Evolutionary conservation across 2,888 invertebrate species (phyloP).

Genomic region (Lithophane ornitopus): DNA sequence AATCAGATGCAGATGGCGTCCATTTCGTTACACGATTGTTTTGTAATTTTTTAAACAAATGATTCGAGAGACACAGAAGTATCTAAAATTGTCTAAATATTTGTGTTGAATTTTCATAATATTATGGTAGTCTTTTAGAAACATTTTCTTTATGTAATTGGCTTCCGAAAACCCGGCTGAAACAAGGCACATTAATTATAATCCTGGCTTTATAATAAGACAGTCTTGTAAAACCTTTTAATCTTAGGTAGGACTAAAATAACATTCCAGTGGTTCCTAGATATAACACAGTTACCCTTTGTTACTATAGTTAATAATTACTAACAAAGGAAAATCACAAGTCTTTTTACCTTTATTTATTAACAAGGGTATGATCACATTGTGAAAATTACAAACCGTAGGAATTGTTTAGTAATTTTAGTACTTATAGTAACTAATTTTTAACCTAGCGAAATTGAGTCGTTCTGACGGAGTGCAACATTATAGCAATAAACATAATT

Average conservation of each 20-base stretch:
- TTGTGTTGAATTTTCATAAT: background rate
- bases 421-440: background rate
- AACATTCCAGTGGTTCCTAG: background rate
- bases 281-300: background rate
- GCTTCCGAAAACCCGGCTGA: background rate
- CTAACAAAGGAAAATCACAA: background rate
- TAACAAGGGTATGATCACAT: background rate
- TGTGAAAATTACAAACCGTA: background rate
- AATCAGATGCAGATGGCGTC: conserved; percentile 49
- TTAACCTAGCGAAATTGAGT: background rate
- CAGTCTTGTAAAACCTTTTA: background rate
- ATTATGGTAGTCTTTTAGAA: background rate
- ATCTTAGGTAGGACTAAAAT: background rate
- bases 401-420: background rate
- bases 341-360: background rate
- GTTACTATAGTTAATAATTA: background rate
- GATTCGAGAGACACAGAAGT: background rate
- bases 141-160: background rate
- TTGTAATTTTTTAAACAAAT: conserved; percentile 49
- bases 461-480: background rate
- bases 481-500: background rate
- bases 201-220: background rate
- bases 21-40: conserved; percentile 38
- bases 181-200: background rate
- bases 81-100: background rate